phyloP scores from a whole-genome alignment of 2,888 invertebrate genomes.

The Aricia artaxerxes region DNA sequence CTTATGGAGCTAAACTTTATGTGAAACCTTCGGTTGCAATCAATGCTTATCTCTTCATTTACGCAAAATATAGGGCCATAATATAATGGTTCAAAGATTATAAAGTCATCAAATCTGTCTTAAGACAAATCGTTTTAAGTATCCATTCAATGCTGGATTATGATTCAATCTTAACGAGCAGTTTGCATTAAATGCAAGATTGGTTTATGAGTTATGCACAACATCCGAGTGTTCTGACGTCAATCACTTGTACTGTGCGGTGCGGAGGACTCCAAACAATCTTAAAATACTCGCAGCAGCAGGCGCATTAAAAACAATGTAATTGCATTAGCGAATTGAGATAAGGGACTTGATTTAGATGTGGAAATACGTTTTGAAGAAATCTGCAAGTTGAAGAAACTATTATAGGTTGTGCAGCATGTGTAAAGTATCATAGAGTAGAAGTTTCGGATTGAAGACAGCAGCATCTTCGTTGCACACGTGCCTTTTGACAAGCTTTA shows the following conservation, averaged over 20 bases:
- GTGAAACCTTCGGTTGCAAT: neutral
- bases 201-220: slow-evolving; percentile 27
- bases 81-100: neutral
- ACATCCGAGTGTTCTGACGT: slow-evolving; percentile 39
- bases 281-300: slow-evolving; percentile 7
- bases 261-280: slow-evolving; percentile 17
- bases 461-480: neutral
- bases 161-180: neutral
- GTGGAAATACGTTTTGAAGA: neutral
- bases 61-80: neutral
- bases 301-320: slow-evolving; percentile 2
- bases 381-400: neutral
- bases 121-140: neutral
- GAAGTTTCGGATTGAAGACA: neutral
- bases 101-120: neutral
- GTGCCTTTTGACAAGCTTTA: too few relatives aligned
- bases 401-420: neutral
- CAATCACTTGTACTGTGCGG: slow-evolving; percentile 32
- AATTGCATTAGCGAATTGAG: neutral
- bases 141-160: neutral
- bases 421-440: neutral
- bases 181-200: slow-evolving; percentile 12
- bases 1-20: too few relatives aligned
- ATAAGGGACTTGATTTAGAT: neutral
- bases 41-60: neutral